These are phyloP conservation scores for Saturnia pavonia DNA, from an alignment of 2,888 invertebrate species.

Conservation along the genomic window DNA sequence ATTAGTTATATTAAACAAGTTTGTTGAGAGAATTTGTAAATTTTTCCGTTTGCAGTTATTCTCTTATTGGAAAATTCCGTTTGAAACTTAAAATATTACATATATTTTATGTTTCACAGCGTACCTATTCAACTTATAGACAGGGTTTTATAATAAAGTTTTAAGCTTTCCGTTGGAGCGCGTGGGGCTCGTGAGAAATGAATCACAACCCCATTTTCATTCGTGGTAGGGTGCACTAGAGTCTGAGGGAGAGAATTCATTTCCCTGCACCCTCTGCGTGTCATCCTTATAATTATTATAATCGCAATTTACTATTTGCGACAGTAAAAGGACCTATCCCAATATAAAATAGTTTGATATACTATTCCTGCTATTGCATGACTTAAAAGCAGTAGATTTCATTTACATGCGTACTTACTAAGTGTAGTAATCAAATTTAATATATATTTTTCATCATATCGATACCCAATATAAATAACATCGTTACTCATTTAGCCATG, in stretches of 20 bases:
- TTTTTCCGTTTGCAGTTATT: neutral
- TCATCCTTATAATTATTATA: conserved; percentile 73
- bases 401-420: neutral
- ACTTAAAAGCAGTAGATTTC: neutral
- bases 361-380: neutral
- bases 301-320: conserved; percentile 63
- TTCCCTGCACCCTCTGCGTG: conserved; percentile 67
- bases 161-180: conserved; percentile 58
- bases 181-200: conserved; percentile 75
- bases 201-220: conserved; percentile 80
- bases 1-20: conserved; percentile 13
- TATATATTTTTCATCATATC: neutral
- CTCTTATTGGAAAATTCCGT: neutral
- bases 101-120: neutral
- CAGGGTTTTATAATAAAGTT: conserved; percentile 50
- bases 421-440: neutral
- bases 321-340: conserved; percentile 38
- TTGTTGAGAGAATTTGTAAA: neutral
- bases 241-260: conserved; percentile 56
- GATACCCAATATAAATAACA: too few relatives aligned
- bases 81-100: neutral
- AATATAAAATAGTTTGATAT: neutral
- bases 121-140: neutral
- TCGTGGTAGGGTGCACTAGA: conserved; percentile 62
- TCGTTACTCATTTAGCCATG: too few relatives aligned